Conservation (phyloP, 2,797 vertebrate species). For the Malacoctenus gilli region DNA sequence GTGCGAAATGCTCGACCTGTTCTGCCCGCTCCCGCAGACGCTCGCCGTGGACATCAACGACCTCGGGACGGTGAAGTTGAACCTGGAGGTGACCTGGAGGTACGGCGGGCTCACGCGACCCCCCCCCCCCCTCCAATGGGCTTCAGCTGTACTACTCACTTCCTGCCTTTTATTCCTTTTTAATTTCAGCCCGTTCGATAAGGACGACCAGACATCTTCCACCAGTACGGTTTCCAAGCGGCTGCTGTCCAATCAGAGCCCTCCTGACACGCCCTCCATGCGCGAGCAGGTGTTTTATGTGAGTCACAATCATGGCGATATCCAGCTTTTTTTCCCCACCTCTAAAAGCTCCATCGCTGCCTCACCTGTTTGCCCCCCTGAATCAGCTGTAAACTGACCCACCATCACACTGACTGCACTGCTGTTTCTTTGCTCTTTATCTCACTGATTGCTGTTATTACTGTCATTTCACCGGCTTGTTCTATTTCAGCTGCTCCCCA, state of each 20-base stretch:
- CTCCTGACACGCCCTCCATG: constrained; percentile 96
- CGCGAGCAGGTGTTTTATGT: constrained; percentile 99
- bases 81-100: constrained; percentile 98
- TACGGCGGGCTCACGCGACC: constrained; percentile 59
- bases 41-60: constrained; percentile 99
- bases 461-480: constrained; percentile 70
- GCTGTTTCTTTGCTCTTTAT: constrained; percentile 6
- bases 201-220: constrained; percentile 93
- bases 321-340: constrained; percentile 1
- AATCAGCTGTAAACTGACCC: neutral
- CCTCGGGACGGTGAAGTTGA: constrained; percentile 96
- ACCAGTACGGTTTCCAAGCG: constrained; percentile 94
- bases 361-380: neutral
- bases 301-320: constrained; percentile 82
- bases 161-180: constrained; percentile 22
- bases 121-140: neutral
- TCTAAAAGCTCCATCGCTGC: neutral
- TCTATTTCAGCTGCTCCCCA: constrained; percentile 78
- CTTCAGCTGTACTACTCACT: neutral
- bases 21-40: constrained; percentile 93
- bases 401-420: neutral
- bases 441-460: constrained; percentile 47
- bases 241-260: constrained; percentile 97
- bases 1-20: constrained; percentile 97
- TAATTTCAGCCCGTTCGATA: constrained; percentile 95